These are phyloP conservation scores for Platysternon megacephalum DNA, from an alignment of 2,113 vertebrate species.

Conservation along the genomic window DNA sequence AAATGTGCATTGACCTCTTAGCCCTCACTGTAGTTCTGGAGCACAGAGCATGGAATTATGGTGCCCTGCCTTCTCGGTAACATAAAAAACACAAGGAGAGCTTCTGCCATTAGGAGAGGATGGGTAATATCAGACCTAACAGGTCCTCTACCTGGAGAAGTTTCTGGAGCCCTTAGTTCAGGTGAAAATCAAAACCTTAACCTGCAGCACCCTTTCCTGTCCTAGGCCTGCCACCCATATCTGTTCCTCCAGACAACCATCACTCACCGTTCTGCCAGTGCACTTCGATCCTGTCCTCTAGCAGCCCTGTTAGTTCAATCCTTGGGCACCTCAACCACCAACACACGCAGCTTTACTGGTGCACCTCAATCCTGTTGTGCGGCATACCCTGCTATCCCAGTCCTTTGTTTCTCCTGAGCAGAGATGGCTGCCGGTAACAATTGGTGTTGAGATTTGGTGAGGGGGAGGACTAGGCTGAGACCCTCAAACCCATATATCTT, in stretches of 20 bases:
- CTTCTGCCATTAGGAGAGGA: not conserved
- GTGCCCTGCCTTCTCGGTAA: too few relatives aligned
- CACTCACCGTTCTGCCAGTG: not conserved
- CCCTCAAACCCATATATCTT: not conserved
- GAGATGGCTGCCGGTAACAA: not conserved
- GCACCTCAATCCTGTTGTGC: accelerated
- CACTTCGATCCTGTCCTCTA: not conserved
- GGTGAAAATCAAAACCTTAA: not conserved
- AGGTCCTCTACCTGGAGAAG: not conserved
- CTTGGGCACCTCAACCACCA: not conserved
- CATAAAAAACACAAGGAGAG: not conserved
- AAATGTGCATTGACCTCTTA: not conserved
- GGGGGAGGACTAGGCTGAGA: not conserved
- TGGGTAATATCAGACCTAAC: not conserved
- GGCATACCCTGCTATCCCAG: not conserved
- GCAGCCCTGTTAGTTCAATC: not conserved
- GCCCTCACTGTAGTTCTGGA: not conserved
- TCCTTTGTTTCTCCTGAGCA: not conserved
- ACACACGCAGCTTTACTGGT: not conserved
- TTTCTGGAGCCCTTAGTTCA: conserved; percentile 3
- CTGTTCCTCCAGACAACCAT: not conserved
- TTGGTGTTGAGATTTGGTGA: not conserved
- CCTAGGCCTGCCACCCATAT: not conserved
- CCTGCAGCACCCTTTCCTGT: not conserved
- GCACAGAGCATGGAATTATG: not conserved